Evolutionary conservation across 2,797 vertebrate genomes (phyloP), one percentile per base, ranked within the genome.

Genomic region (Alfaro cultratus): DNA sequence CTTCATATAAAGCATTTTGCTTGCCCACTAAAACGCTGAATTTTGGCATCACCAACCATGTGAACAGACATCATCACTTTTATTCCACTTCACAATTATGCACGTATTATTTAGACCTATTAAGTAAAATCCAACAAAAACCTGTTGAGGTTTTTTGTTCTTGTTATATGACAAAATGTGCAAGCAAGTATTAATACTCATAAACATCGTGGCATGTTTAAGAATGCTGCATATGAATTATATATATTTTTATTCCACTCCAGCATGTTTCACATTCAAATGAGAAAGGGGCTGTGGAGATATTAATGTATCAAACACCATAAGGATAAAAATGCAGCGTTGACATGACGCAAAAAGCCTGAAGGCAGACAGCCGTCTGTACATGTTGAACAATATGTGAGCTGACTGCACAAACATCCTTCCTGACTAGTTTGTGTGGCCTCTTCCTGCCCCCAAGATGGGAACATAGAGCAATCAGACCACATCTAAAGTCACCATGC

Each of bases 391-490:
- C 31, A 76, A 74, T 55, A 39, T 53, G 26, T 49, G 21, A n/a
- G 73, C 11, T n/a, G 34, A 36, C 21, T 39, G 12, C 31, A 74
- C 73, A 55, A 55, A 36, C 31, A 74, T 55, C 31, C 47, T 36
- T 74, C 26, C 73, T 74, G 34, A 46, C 49, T 74, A 26, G 46
- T 41, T 26, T 74, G 47, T 55, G 34, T 53, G 51, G 47, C 51
- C 51, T n/a, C 49, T 74, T 74, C 49, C 29, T 71, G 67, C 39
- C 36, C 39, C 39, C 39, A 70, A 70, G 67, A 70, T n/a, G 39
- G 29, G 72, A 74, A 74, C 51, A 39, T 26, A 51, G 43, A 43
- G n/a, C 31, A 29, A 45, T 46, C 18, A 10, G n/a, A 62, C 29
- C 23, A 13, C 10, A 67, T 23, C 21, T 11, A 26, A 29, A 10